These are phyloP conservation scores for Isoperla grammatica DNA, from an alignment of 2,888 invertebrate genomes.

Conservation along the genomic window DNA sequence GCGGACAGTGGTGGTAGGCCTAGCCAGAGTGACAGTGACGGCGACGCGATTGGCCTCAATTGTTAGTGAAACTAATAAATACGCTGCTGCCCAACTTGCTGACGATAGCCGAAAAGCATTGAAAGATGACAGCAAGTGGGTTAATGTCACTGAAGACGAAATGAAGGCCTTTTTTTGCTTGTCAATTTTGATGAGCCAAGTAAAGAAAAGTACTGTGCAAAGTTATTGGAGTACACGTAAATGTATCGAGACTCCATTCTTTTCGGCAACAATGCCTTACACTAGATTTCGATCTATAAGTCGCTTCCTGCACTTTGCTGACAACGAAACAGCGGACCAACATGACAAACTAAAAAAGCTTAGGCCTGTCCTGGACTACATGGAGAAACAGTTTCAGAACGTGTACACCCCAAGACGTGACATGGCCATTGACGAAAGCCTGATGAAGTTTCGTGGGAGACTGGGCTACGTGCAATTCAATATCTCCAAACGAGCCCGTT, in stretches of 20 bases:
- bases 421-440: conserved; percentile 13
- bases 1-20: no score
- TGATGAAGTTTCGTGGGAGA: conserved; percentile 14
- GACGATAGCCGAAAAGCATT: neutral
- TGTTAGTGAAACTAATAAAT: no score
- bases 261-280: no score
- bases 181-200: neutral
- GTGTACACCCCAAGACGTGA: conserved; percentile 4
- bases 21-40: no score
- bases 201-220: neutral
- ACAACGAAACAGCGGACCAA: no score
- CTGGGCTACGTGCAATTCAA: conserved; percentile 15
- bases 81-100: no score
- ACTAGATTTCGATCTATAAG: no score
- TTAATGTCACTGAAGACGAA: neutral
- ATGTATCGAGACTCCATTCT: no score
- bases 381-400: conserved; percentile 7
- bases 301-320: neutral
- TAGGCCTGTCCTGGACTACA: conserved; percentile 11
- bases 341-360: conserved; percentile 11
- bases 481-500: conserved; percentile 11
- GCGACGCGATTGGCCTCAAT: no score
- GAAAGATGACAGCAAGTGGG: neutral
- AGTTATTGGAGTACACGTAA: no score
- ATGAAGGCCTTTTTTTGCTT: neutral